Conservation (phyloP, 2,888 invertebrate species). For the Amphiduros pacificus region DNA sequence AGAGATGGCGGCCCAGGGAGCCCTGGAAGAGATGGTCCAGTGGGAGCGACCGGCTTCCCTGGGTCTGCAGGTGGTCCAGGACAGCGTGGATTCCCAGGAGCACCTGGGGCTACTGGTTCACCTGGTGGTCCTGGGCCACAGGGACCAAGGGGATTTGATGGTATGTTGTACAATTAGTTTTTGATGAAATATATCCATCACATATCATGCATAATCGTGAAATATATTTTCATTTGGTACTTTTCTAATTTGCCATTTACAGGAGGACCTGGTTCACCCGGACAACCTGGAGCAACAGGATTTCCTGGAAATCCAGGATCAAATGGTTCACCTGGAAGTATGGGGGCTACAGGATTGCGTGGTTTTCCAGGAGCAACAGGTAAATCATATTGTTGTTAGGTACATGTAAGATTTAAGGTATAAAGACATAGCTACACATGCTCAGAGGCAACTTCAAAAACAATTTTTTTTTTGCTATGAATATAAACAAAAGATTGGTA, state of each 20-base stretch:
- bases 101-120: constrained; percentile 12
- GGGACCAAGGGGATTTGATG: constrained; percentile 11
- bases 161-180: constrained; percentile 6
- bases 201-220: no score
- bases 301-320: constrained; percentile 4
- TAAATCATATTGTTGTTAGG: background rate
- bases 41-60: constrained; percentile 16
- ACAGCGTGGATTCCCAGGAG: constrained; percentile 14
- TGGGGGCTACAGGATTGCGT: background rate
- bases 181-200: no score
- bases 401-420: no score
- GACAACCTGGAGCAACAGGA: constrained; percentile 8
- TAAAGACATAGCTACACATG: no score
- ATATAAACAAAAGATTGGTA: no score
- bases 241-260: no score
- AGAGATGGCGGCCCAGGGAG: constrained; percentile 14
- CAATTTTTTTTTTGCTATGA: no score
- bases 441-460: no score
- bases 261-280: constrained; percentile 9
- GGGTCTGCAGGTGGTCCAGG: background rate
- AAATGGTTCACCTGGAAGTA: constrained; percentile 4
- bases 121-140: constrained; percentile 1
- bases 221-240: no score
- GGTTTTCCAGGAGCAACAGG: constrained; percentile 9
- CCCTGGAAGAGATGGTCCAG: constrained; percentile 11